Conservation (phyloP, 2,888 invertebrate species). For the Epinotia demarniana region DNA sequence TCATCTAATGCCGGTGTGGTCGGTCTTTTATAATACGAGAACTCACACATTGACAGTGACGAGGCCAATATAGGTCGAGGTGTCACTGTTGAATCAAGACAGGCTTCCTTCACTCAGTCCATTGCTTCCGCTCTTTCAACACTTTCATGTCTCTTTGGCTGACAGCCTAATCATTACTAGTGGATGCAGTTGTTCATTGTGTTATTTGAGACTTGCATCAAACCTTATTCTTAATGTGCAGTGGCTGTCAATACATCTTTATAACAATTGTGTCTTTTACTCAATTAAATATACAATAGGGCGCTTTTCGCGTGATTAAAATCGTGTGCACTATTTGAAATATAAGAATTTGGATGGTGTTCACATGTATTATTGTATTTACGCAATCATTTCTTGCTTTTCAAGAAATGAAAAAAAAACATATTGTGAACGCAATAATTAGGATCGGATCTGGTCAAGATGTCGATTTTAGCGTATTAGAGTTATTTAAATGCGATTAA, state of each 20-base stretch:
- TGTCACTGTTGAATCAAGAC: slow-evolving; percentile 14
- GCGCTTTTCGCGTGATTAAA: not conserved
- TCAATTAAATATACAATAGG: not conserved
- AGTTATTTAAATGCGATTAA: no score
- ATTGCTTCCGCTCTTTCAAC: slow-evolving; percentile 29
- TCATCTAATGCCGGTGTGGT: no score
- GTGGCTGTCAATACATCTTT: slow-evolving; percentile 2
- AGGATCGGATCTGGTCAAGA: no score
- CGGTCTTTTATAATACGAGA: no score
- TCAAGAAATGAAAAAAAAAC: no score
- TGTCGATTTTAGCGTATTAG: no score
- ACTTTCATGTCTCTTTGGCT: slow-evolving; percentile 15
- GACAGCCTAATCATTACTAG: slow-evolving; percentile 14
- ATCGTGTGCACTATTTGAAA: no score
- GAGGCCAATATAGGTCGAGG: slow-evolving; percentile 16
- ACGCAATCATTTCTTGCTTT: no score
- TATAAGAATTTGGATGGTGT: no score
- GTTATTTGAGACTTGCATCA: not conserved
- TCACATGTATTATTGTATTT: no score
- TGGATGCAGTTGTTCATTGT: slow-evolving; percentile 15
- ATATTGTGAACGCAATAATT: no score
- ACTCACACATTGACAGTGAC: not conserved
- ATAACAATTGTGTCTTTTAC: not conserved
- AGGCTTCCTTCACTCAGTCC: slow-evolving; percentile 12
- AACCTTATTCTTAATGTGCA: no score